A percentile compares a stretch with the other conserved stretches of the same genome.
Evolutionary conservation across 1,140 invertebrate genomes (phyloP).

Genomic region (Thaumatotibia leucotreta): DNA sequence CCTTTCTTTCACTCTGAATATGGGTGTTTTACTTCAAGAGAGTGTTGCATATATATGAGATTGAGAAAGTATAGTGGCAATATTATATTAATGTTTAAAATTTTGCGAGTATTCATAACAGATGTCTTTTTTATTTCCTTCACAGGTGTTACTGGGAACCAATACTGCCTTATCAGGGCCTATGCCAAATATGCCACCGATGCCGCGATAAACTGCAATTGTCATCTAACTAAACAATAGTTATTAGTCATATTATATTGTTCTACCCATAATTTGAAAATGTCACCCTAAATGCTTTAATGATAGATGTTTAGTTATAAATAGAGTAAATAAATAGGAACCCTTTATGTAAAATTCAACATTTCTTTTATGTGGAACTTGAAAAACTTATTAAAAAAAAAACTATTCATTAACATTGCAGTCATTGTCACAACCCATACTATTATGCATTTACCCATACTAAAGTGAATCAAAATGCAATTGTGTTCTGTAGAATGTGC

Average conservation of each 20-base stretch:
- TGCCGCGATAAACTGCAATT: slow-evolving; percentile 70
- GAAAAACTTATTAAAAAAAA: not conserved
- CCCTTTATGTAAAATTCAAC: not conserved
- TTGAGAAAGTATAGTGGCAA: too few species aligned
- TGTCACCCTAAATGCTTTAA: slow-evolving; percentile 42
- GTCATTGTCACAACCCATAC: not conserved
- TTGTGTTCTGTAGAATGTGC: not conserved
- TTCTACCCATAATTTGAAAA: slow-evolving; percentile 23
- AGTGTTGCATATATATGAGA: too few species aligned
- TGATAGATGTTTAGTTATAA: slow-evolving; percentile 45
- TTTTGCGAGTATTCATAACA: too few species aligned
- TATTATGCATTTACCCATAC: slow-evolving; percentile 6
- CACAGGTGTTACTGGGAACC: slow-evolving; percentile 77
- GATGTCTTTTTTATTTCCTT: slow-evolving; percentile 15
- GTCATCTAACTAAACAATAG: slow-evolving; percentile 34
- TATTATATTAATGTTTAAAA: too few species aligned
- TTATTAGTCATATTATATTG: slow-evolving; percentile 25
- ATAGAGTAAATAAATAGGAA: slow-evolving; percentile 30
- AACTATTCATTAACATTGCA: not conserved
- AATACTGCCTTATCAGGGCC: slow-evolving; percentile 72
- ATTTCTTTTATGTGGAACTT: slow-evolving; percentile 4
- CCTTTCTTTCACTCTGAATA: too few species aligned
- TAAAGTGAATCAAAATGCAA: not conserved
- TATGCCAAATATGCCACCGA: slow-evolving; percentile 74
- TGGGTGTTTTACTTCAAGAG: too few species aligned